Conservation (phyloP, 1,140 invertebrate genomes). For the Notospermus geniculatus region DNA sequence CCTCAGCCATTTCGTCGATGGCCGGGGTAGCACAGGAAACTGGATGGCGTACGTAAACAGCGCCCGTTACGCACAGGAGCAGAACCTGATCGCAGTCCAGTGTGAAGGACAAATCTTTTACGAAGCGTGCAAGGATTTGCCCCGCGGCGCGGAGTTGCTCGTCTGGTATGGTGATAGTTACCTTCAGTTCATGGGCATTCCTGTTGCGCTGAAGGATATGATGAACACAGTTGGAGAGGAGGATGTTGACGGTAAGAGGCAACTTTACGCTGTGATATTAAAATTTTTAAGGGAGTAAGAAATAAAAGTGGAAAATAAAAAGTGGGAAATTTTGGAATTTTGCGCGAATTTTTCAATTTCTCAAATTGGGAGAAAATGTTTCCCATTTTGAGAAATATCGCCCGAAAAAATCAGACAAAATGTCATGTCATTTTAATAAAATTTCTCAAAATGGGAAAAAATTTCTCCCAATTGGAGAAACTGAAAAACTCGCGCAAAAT, state of each 20-base stretch:
- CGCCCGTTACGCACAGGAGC: constrained; percentile 49
- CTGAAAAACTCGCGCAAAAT: too few relatives aligned
- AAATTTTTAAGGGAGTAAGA: too few relatives aligned
- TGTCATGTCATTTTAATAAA: too few relatives aligned
- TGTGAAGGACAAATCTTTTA: constrained; percentile 49
- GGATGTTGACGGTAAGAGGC: constrained; percentile 35
- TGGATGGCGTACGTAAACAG: constrained; percentile 57
- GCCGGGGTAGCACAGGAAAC: constrained; percentile 39
- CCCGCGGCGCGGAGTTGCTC: constrained; percentile 46
- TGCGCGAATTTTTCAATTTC: too few relatives aligned
- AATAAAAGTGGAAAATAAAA: too few relatives aligned
- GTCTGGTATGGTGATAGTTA: constrained; percentile 56
- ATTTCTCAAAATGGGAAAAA: too few relatives aligned
- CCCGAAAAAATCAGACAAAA: too few relatives aligned
- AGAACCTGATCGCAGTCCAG: constrained; percentile 51
- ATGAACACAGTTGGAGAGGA: constrained; percentile 8
- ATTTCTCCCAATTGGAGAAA: too few relatives aligned
- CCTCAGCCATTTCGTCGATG: constrained; percentile 54
- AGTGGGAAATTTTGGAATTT: too few relatives aligned
- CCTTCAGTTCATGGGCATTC: constrained; percentile 53
- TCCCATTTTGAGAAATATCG: too few relatives aligned
- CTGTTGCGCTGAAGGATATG: constrained; percentile 43
- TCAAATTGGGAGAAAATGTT: too few relatives aligned
- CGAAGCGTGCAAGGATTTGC: constrained; percentile 50
- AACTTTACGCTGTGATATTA: too few relatives aligned